Evolutionary conservation across 1,140 invertebrate species (phyloP), one percentile per base, ranked within the genome.

Genomic region (Callitettix versicolor): DNA sequence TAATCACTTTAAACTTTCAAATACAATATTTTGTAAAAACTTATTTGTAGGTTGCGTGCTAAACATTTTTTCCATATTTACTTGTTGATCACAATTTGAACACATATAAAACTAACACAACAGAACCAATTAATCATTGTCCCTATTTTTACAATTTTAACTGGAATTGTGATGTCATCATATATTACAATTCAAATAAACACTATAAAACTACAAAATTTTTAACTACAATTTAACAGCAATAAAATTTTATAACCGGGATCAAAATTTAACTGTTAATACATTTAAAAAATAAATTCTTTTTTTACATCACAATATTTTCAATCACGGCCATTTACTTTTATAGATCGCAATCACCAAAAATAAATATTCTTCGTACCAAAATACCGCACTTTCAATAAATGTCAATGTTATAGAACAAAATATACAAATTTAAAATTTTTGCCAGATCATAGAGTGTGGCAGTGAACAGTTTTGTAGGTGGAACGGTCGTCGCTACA

Each of bases 281-380:
- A 17, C 18, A 6, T 24, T 52, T 57, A 52, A 57, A 57, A 57
- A 57, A 57, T 52, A 52, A 30, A 57, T 52, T 50, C 52, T 49
- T 57, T 49, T 57, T 40, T 30, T 57, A 30, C 55, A 42, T 53
- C 51, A 53, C 42, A 53, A 57, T 51, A 44, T 47, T 53, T 58
- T 30, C 15, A 55, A 53, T 51, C 47, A 46, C 54, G 55, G 55
- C 55, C 55, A 52, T 40, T 51, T 52, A 34, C 47, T 26, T 51
- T 57, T 40, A 57, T 20, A 53, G 22, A 15, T 53, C 42, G 26
- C 38, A 43, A 53, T 42, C 50, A 43, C 34, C 30, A 57, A 57
- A 57, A 53, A 53, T 53, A 57, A 46, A 57, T 57, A 52, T 46
- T 42, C 43, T 47, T 44, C 58, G 42, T 59, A 59, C 58, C 58